Percentiles rank a stretch among this genome's conserved stretches.
Evolutionary conservation across 37 sponge, comb jelly and placozoan species (phyloP).

Genomic region (Cliona cf. orientalis): DNA sequence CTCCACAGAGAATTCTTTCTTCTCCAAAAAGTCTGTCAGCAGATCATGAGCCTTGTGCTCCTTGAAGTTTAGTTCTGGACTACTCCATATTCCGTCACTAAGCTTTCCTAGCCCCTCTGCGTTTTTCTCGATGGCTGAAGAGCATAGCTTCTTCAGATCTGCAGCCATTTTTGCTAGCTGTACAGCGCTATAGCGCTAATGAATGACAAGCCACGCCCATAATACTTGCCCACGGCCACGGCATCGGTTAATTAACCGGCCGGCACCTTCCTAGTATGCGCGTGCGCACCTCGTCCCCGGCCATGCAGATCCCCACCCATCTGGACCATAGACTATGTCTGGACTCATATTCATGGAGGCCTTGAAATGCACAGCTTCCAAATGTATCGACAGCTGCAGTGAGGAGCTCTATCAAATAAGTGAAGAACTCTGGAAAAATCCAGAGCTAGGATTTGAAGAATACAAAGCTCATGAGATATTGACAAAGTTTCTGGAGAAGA

Average conservation of each 20-base stretch:
- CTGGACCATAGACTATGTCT: too few relatives aligned
- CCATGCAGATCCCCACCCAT: too few relatives aligned
- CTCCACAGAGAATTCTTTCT: conserved; percentile 82
- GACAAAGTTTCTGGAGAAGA: conserved; percentile 66
- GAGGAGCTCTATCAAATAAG: conserved; percentile 45
- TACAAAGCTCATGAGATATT: conserved; percentile 74
- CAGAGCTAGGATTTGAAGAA: conserved; percentile 77
- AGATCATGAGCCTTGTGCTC: conserved; percentile 77
- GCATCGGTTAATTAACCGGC: too few relatives aligned
- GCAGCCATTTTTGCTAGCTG: too few relatives aligned
- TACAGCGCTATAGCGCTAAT: too few relatives aligned
- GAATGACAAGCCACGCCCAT: too few relatives aligned
- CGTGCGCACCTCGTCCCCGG: too few relatives aligned
- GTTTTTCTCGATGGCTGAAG: conserved; percentile 23
- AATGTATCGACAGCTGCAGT: conserved; percentile 13
- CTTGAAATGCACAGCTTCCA: conserved; percentile 10
- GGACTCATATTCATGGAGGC: too few relatives aligned
- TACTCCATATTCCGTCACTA: conserved; percentile 68
- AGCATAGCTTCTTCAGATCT: conserved; percentile 8
- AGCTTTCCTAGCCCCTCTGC: conserved; percentile 15
- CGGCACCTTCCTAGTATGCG: too few relatives aligned
- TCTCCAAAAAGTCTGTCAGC: conserved; percentile 69
- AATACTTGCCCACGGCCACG: too few relatives aligned
- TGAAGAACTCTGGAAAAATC: conserved; percentile 67
- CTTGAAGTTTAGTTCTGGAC: conserved; percentile 63